Conservation (phyloP, 1,140 invertebrate genomes). For the Neodiprion lecontei region DNA sequence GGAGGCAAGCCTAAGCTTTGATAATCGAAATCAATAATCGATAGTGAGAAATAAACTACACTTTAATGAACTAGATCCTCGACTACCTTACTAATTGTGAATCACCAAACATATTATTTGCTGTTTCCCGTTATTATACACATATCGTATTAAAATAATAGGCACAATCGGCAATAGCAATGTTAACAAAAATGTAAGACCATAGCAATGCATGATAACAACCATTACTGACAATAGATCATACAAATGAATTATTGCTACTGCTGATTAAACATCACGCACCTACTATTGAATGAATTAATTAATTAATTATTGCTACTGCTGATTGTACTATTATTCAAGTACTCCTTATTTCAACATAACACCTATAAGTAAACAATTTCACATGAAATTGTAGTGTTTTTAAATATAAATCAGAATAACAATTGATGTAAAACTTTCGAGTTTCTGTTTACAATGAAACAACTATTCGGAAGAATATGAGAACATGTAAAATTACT, state of each 20-base stretch:
- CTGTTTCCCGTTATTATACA: not conserved
- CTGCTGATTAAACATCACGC: not conserved
- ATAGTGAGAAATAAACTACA: not conserved
- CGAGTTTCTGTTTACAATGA: not conserved
- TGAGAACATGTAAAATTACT: not conserved
- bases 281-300: not conserved
- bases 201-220: not conserved
- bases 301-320: not conserved
- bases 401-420: not conserved
- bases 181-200: not conserved
- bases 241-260: not conserved
- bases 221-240: no score
- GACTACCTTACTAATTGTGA: not conserved
- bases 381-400: not conserved
- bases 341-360: not conserved
- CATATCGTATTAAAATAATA: not conserved
- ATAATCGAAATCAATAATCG: not conserved
- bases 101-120: not conserved
- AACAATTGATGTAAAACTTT: not conserved
- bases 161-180: not conserved
- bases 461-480: not conserved
- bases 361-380: not conserved
- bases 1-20: conserved; percentile 4
- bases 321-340: not conserved
- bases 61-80: not conserved